Evolutionary conservation across 2,888 invertebrate genomes (phyloP).

Genomic region (Tiliacea aurago): DNA sequence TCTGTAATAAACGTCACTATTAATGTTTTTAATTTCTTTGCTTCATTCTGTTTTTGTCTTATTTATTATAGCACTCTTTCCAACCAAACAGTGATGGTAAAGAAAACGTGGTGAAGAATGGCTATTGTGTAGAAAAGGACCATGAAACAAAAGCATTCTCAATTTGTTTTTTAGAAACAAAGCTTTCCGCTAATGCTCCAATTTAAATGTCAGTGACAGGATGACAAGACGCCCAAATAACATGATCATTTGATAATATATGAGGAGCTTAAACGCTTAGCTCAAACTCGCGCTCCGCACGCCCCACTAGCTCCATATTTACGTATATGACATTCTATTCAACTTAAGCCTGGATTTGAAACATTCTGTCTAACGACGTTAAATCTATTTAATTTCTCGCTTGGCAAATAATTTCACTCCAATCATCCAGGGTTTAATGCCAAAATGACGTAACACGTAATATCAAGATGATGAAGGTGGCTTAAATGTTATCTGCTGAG

Average conservation of each 20-base stretch:
- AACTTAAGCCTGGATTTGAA: conserved; percentile 46
- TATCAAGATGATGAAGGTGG: conserved; percentile 38
- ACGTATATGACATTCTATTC: conserved; percentile 43
- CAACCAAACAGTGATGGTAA: neutral
- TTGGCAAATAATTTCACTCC: conserved; percentile 49
- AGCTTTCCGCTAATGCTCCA: neutral
- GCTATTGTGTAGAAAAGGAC: conserved; percentile 14
- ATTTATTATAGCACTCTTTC: conserved; percentile 1
- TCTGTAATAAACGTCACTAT: conserved; percentile 62
- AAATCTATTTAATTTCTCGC: conserved; percentile 55
- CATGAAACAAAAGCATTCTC: neutral
- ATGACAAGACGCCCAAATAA: conserved; percentile 19
- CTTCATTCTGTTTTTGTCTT: conserved; percentile 26
- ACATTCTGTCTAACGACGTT: conserved; percentile 37
- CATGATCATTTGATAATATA: conserved; percentile 48
- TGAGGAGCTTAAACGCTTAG: conserved; percentile 48
- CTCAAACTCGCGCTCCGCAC: conserved; percentile 15
- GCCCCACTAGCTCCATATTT: conserved; percentile 51
- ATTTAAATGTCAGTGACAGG: conserved; percentile 29
- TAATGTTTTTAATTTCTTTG: conserved; percentile 53
- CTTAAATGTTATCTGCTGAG: conserved; percentile 28
- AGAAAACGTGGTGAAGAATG: neutral
- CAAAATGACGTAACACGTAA: conserved; percentile 46
- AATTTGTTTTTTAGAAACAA: neutral
- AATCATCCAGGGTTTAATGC: conserved; percentile 48